Base-by-base conservation (phyloP, 1,140 invertebrate genomes). In the Zaprionus taronus region DNA sequence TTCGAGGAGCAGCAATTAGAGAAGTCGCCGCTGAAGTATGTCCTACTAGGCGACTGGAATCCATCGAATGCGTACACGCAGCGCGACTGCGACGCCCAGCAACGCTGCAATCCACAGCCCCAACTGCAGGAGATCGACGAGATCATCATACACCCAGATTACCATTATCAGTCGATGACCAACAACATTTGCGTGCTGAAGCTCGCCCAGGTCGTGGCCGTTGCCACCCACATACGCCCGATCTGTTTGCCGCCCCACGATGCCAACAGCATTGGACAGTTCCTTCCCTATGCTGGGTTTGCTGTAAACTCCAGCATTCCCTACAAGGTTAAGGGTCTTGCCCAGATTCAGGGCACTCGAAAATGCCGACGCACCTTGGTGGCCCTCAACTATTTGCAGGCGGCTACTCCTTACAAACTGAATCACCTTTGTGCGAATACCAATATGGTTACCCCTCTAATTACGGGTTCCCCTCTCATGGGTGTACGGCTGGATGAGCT, bases 11-110 rank as follows among this genome's bases (percentile, higher is more conserved):
- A 31, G 2, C n/a, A 22, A n/a, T 14, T 64, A 26, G 28, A 28
- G 24, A 20, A 38, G 15, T 11, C n/a, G 2, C 49, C 63, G 0
- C 26, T 68, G 0, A 28, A 28, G 7, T 61, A 63, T 36, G 65
- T 47, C 5, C 44, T 78, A 6, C 36, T 78, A 4, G 76, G 76
- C 11, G 76, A 78, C n/a, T 78, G 76, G 76, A 78, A 78, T 64
- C 65, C 76, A 0, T 56, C 24, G 1, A 78, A 78, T 69, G 24
- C 76, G 0, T 64, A 26, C 3, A 38, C 65, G 11, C 22, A 73
- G 1, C n/a, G 12, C 3, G 76, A 74, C 20, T 78, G 76, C 28
- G 61, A 69, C 26, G 5, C 12, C 2, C n/a, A 62, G 20, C 41
- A 68, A 24, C 14, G 17, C 5, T 78, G 76, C 47, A 63, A 55